phyloP scores from a whole-genome alignment of 2,888 invertebrate genomes.

The Odontomyia ornata region DNA sequence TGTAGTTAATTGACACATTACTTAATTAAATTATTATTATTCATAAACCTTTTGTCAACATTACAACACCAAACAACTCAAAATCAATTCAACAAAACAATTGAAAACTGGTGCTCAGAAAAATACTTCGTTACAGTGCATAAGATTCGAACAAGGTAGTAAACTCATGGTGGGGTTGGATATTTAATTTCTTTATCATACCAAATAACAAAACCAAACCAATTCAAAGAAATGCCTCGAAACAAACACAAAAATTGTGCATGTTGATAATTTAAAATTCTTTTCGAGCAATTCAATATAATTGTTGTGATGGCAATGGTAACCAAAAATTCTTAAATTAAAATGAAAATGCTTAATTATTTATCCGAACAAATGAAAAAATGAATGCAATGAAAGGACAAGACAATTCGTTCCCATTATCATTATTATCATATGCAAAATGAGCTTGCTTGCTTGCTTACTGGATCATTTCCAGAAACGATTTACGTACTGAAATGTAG shows the following conservation, averaged over 20 bases:
- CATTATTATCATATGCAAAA: constrained; percentile 20
- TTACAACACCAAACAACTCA: not conserved
- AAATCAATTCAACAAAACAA: not conserved
- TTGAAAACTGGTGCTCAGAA: constrained; percentile 4
- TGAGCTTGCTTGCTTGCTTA: constrained; percentile 18
- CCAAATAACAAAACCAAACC: constrained; percentile 9
- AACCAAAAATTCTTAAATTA: not conserved
- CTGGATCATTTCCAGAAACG: constrained; percentile 24
- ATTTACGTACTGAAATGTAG: constrained; percentile 52
- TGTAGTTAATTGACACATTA: too few species aligned
- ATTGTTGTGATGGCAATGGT: constrained; percentile 22
- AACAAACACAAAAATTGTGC: constrained; percentile 14
- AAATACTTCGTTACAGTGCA: constrained; percentile 17
- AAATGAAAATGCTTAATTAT: not conserved
- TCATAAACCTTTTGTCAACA: not conserved
- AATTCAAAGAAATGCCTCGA: not conserved
- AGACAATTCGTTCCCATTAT: constrained; percentile 44
- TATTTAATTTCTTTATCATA: constrained; percentile 13
- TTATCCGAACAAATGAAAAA: not conserved
- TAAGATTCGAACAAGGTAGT: not conserved
- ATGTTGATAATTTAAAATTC: not conserved
- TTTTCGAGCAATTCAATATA: constrained; percentile 28
- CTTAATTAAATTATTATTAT: too few species aligned
- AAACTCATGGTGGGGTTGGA: constrained; percentile 7
- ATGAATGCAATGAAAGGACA: constrained; percentile 27